A percentile compares a stretch with the other conserved stretches of the same genome.
Conservation (phyloP, 1,140 invertebrate species). For the Drosophila malerkotliana region DNA sequence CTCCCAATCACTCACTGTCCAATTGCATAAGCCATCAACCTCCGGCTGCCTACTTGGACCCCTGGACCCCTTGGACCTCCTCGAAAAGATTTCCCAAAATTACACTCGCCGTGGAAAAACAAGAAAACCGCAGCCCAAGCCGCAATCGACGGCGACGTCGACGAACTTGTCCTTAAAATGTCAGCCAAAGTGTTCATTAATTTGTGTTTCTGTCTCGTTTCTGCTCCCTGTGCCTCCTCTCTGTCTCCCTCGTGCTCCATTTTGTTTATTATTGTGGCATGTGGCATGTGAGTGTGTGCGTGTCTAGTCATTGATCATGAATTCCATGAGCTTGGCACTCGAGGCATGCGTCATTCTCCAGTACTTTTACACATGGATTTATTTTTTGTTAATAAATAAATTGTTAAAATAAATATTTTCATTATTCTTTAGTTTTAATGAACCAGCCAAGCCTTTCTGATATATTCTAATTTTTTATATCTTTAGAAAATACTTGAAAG, state of each 20-base stretch:
- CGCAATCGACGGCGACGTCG: constrained; percentile 24
- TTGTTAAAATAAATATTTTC: neutral
- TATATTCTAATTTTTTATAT: neutral
- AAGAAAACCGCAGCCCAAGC: constrained; percentile 23
- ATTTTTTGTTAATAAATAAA: neutral
- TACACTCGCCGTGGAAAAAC: constrained; percentile 7
- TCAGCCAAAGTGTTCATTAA: constrained; percentile 80
- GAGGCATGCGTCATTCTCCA: constrained; percentile 70
- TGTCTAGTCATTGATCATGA: constrained; percentile 80
- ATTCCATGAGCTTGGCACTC: constrained; percentile 77
- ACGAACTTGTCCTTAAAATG: constrained; percentile 82
- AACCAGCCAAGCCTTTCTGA: no score
- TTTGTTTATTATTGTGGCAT: constrained; percentile 61
- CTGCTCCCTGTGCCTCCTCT: constrained; percentile 27
- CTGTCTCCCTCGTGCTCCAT: constrained; percentile 44
- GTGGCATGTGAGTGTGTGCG: constrained; percentile 34
- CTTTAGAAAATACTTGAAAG: neutral
- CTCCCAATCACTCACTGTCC: constrained; percentile 71
- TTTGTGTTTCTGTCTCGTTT: constrained; percentile 60
- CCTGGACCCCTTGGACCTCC: neutral
- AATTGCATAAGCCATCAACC: constrained; percentile 66
- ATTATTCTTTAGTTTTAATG: neutral
- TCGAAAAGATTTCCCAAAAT: constrained; percentile 4
- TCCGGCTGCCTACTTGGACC: constrained; percentile 12
- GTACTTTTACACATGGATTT: neutral